phyloP scores from a whole-genome alignment of 2,113 vertebrate species.

The Procavia capensis region DNA sequence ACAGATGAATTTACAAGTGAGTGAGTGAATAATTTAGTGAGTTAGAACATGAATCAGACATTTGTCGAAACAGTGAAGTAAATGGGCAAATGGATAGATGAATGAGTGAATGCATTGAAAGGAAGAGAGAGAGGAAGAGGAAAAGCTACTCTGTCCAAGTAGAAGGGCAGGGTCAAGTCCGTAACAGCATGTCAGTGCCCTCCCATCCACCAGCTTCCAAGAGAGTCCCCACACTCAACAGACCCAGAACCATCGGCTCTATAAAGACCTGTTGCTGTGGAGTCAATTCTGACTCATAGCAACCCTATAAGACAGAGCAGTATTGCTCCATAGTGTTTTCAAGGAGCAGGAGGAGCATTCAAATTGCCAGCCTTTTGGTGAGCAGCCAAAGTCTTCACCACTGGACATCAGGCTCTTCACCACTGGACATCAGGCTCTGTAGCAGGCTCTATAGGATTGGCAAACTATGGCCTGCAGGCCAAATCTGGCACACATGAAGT shows the following conservation, averaged over 20 bases:
- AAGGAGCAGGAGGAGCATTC: no score
- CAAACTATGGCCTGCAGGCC: neutral
- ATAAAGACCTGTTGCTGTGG: no score
- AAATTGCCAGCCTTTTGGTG: no score
- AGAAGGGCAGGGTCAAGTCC: neutral
- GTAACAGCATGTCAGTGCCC: neutral
- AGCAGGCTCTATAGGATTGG: neutral
- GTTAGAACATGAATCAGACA: neutral
- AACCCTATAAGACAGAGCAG: no score
- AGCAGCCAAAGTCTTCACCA: no score
- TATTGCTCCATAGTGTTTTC: no score
- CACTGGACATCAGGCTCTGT: no score
- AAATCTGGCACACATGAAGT: neutral
- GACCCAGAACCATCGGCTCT: neutral
- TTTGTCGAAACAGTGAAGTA: no score
- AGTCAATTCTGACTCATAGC: no score
- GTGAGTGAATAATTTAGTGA: neutral
- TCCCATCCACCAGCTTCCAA: neutral
- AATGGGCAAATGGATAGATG: no score
- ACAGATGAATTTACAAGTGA: neutral
- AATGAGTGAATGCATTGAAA: no score
- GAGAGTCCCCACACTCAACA: neutral
- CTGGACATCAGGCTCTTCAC: no score
- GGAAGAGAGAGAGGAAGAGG: neutral
- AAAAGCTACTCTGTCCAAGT: neutral